Conservation (phyloP, 2,113 vertebrate genomes). For the Clarias magur region DNA sequence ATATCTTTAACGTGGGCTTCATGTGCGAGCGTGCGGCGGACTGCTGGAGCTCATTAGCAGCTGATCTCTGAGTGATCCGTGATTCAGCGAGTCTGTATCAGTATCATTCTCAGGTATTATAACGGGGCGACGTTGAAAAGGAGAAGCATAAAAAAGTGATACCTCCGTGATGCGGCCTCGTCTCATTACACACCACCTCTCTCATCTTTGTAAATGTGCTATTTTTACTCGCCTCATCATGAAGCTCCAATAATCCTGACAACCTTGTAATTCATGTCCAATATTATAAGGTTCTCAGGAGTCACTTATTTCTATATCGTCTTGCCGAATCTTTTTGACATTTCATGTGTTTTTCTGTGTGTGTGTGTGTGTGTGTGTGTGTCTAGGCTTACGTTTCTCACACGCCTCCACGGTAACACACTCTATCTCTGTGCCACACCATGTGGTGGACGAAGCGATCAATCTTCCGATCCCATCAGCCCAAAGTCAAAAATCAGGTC, state of each 20-base stretch:
- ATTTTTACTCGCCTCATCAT: neutral
- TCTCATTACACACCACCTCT: neutral
- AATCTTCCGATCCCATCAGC: slow-evolving; percentile 53
- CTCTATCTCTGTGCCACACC: slow-evolving; percentile 36
- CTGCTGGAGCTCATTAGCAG: slow-evolving; percentile 38
- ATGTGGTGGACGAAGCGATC: slow-evolving; percentile 49
- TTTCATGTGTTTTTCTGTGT: neutral
- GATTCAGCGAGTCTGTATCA: slow-evolving; percentile 1
- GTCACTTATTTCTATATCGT: neutral
- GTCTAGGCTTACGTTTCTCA: neutral
- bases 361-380: slow-evolving; percentile 20
- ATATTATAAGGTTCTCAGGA: neutral
- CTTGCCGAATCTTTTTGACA: slow-evolving; percentile 19
- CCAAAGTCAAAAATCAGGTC: slow-evolving; percentile 49
- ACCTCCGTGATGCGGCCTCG: neutral
- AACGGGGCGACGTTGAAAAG: slow-evolving; percentile 8
- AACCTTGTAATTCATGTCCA: neutral
- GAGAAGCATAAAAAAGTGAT: neutral
- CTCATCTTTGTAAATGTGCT: neutral
- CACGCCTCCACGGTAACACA: slow-evolving; percentile 43
- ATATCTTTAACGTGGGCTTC: neutral
- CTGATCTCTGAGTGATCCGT: slow-evolving; percentile 33
- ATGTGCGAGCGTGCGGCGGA: neutral
- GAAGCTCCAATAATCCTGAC: neutral
- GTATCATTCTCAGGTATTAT: slow-evolving; percentile 33